These are phyloP conservation scores for Pangasius mekongensis DNA, from an alignment of 2,797 vertebrate species.

Conservation along the genomic window DNA sequence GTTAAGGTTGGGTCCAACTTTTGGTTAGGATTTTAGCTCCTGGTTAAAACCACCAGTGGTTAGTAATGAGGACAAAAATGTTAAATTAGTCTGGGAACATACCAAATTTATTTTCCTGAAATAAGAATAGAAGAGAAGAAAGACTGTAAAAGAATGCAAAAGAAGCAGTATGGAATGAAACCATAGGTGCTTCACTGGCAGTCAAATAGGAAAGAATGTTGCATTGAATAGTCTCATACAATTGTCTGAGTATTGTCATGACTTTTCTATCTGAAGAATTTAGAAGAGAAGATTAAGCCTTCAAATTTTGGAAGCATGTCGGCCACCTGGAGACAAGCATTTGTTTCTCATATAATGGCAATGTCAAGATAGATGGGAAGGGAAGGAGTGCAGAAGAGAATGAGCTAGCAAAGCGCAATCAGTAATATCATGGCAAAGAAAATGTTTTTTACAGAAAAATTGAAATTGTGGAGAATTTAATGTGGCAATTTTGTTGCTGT, in stretches of 20 bases:
- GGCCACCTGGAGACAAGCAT: background rate
- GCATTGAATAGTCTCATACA: background rate
- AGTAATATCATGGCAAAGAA: constrained; percentile 73
- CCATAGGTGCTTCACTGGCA: background rate
- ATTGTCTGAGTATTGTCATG: background rate
- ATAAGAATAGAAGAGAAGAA: background rate
- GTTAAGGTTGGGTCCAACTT: background rate
- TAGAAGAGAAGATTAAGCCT: background rate
- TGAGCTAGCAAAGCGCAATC: constrained; percentile 57
- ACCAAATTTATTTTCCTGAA: background rate
- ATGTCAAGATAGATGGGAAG: constrained; percentile 45
- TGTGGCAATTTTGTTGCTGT: background rate
- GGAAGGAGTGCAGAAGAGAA: constrained; percentile 31
- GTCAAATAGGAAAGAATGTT: background rate
- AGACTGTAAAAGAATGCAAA: background rate
- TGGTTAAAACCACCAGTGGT: background rate
- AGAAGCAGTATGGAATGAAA: background rate
- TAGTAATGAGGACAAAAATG: background rate
- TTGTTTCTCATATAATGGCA: constrained; percentile 47
- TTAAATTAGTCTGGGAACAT: background rate
- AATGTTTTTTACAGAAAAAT: constrained; percentile 42
- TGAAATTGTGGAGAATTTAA: background rate
- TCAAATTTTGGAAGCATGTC: background rate
- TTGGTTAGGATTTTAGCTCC: background rate
- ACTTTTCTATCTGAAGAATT: background rate